These are phyloP conservation scores for Lepidurus arcticus DNA, from an alignment of 1,140 invertebrate species.

Conservation along the genomic window DNA sequence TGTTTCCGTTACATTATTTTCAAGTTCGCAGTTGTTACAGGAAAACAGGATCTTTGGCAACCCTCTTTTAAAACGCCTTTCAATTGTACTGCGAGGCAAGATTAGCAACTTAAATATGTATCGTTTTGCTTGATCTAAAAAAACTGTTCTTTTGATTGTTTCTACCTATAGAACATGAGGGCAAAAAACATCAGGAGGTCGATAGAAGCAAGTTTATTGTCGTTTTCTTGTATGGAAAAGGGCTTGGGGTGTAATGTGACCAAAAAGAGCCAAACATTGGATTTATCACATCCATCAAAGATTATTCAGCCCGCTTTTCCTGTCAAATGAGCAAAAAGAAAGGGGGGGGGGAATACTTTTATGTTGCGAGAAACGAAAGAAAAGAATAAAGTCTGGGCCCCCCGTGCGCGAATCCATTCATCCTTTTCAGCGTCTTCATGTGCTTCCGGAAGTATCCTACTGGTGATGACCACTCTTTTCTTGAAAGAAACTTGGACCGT, in stretches of 20 bases:
- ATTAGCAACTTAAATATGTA: too few species aligned
- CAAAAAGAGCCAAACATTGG: not conserved
- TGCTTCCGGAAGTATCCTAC: slow-evolving; percentile 16
- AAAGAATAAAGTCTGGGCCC: not conserved
- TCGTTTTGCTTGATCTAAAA: too few species aligned
- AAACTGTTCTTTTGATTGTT: too few species aligned
- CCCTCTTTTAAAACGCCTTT: too few species aligned
- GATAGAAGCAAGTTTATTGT: not conserved
- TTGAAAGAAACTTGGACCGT: not conserved
- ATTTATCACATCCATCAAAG: not conserved
- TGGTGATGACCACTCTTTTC: not conserved
- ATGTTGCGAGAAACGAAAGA: not conserved
- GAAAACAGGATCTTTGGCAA: too few species aligned
- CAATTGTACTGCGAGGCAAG: too few species aligned
- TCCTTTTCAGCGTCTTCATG: slow-evolving; percentile 1
- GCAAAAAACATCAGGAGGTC: too few species aligned
- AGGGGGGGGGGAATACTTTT: not conserved
- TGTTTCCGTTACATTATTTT: not conserved
- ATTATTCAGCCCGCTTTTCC: not conserved
- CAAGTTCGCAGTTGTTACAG: too few species aligned
- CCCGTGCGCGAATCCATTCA: not conserved
- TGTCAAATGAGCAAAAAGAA: slow-evolving; percentile 4
- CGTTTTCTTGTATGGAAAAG: not conserved
- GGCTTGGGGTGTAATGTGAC: not conserved
- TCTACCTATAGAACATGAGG: too few species aligned